These are phyloP conservation scores for Dendrocincla tyrannina DNA, from an alignment of 2,797 vertebrate genomes.

Conservation along the genomic window DNA sequence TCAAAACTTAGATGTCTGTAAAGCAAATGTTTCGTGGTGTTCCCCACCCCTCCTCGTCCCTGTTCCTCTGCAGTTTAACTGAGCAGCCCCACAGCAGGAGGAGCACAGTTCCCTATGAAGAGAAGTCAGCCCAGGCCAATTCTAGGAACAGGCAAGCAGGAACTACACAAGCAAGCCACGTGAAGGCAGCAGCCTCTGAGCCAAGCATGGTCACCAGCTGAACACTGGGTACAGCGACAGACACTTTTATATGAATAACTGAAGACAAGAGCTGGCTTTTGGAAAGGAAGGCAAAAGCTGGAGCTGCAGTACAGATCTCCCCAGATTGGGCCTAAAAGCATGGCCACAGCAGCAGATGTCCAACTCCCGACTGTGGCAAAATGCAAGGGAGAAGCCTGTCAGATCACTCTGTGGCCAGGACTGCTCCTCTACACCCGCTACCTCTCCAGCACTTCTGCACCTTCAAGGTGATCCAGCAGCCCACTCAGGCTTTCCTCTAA, in stretches of 20 bases:
- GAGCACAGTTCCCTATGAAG: rapidly evolving
- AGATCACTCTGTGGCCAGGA: not conserved
- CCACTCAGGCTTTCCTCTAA: not conserved
- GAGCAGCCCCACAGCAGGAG: not conserved
- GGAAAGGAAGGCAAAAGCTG: not conserved
- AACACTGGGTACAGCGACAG: rapidly evolving
- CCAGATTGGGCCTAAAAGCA: not conserved
- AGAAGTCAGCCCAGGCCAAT: not conserved
- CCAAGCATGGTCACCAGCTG: not conserved
- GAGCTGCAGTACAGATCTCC: rapidly evolving
- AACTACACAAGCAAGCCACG: not conserved
- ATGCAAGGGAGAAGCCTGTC: not conserved
- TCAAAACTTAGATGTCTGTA: not conserved
- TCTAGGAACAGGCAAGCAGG: rapidly evolving
- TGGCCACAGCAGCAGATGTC: rapidly evolving
- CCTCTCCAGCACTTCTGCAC: not conserved
- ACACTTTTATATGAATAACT: rapidly evolving
- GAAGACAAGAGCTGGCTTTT: not conserved
- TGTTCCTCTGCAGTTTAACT: not conserved
- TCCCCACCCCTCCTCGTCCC: not conserved
- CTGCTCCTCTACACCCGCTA: rapidly evolving
- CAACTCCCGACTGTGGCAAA: not conserved
- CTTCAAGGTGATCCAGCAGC: not conserved
- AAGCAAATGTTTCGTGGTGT: not conserved
- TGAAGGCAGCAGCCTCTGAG: not conserved